Evolutionary conservation across 2,797 vertebrate species (phyloP), one percentile per base, ranked within the genome.

Genomic region (Ctenochaetus hawaiiensis): DNA sequence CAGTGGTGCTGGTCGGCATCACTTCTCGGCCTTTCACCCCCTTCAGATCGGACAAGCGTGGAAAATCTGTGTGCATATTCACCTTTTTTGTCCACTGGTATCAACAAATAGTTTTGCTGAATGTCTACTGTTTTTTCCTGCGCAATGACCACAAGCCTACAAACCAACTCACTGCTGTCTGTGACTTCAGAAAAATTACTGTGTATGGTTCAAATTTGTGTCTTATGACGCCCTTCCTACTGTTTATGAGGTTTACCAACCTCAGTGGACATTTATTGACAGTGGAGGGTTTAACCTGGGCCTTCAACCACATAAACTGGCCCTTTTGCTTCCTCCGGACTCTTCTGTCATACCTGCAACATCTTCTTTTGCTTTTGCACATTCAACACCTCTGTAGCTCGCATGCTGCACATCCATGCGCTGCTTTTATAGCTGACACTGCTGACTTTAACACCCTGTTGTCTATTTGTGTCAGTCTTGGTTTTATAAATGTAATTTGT

Each of bases 11-110:
- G 70, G 57, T 84, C 67, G 45, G 68, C 70, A 58, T 77, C 64
- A 18, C 60, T 69, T 74, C 53, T 77, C 71, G 51, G 56, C 80
- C 80, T 84, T 75, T 84, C 51, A 69, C 70, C 80, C 72, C 57
- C 58, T 83, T 79, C 72, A 78, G 23, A 56, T 26, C 43, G 59
- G 51, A 80, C 77, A 64, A 67, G 62, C 30, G 11, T 37, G 17
- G 17, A 79, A 58, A 80, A 56, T 65, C 44, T 30, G 3, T 23
- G 20, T 23, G 62, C 57, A 30, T 20, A 4, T 57, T 75, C 58
- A 63, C 43, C 6, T 67, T 26, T 73, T 63, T 1, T 59, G 30
- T 30, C 43, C 62, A 14, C 65, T 66, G 62, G 20, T 54, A 52
- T 77, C 73, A 22, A 72, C 73, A 58, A 13, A 45, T 41, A 22